Base-by-base conservation (phyloP, 2,113 vertebrate genomes). In the Salvator merianae region DNA sequence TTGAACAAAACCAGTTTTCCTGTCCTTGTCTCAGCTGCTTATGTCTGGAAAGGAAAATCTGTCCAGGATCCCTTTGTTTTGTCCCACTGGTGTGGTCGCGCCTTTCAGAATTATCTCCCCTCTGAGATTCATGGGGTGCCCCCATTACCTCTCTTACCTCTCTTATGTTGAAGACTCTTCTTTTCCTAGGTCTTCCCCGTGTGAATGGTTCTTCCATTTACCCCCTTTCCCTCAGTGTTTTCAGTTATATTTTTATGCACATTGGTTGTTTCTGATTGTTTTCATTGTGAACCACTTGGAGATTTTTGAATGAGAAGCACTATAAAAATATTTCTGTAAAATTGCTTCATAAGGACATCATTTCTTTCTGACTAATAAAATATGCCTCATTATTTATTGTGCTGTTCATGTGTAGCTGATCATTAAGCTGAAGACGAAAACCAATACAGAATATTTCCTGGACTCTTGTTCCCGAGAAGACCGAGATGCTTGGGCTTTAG, bases 391-490 rank as follows among this genome's bases (percentile, higher is more conserved):
- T 84, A 78, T 14, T 91, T 63, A 26, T 84, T 91, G 66, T 66
- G 12, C 32, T 87, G 86, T 73, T 94, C 75, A 91, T 82, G 85
- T 53, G 66, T 80, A 99, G 98, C 83, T 98, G 77, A 96, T 98
- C 76, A 95, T 99, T 80, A 99, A 97, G 88, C 94, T 99, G 82
- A 96, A 94, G 92, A 97, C 97, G n/a, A 95, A 91, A 75, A 96
- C 94, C 10, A 95, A 95, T 5, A 97, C 95, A 22, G 97, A 97
- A 68, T 97, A 98, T 88, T 98, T 97, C 86, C 93, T 99, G 89
- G 98, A 99, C 94, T 97, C 97, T 68, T 98, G 97, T 89, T 98
- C 97, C 73, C 95, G 98, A 81, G 98, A 98, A 89, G 96, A 99
- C 87, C 94, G 98, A 68, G 98, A 99, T 1, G 95, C 96, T 28